These are phyloP conservation scores for Ovis canadensis DNA, from an alignment of 2,113 vertebrate species.

Conservation along the genomic window DNA sequence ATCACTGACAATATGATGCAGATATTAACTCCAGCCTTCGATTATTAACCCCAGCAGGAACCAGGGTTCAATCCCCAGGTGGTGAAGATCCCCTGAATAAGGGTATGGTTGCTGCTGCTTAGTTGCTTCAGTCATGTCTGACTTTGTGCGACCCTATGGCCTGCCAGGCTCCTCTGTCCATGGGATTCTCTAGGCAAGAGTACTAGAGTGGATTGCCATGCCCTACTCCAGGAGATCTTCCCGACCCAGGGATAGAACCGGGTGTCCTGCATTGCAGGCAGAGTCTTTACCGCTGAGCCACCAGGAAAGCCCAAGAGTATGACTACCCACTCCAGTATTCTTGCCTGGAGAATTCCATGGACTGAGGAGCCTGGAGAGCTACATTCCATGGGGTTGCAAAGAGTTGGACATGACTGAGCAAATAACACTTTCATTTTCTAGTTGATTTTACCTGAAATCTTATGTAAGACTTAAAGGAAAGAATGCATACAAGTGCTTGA, in stretches of 20 bases:
- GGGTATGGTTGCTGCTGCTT: background rate
- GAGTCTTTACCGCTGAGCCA: background rate
- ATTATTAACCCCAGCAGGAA: background rate
- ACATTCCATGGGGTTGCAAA: background rate
- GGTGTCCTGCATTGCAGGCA: background rate
- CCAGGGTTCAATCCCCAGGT: background rate
- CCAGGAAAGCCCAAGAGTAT: background rate
- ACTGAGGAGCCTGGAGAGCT: background rate
- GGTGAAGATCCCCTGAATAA: background rate
- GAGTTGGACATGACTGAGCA: background rate
- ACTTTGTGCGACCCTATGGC: fast-evolving
- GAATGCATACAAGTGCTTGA: background rate
- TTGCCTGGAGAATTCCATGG: background rate
- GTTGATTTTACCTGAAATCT: background rate
- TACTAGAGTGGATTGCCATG: background rate
- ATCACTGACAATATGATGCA: fast-evolving
- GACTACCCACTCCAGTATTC: background rate
- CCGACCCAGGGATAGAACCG: background rate
- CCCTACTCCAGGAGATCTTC: background rate
- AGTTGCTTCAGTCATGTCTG: background rate
- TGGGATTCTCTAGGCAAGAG: background rate
- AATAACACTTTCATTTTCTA: background rate
- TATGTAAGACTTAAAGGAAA: background rate
- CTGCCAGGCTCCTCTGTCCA: background rate
- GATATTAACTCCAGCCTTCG: background rate